Conservation (phyloP, 2,888 invertebrate genomes). For the Carabus problematicus region DNA sequence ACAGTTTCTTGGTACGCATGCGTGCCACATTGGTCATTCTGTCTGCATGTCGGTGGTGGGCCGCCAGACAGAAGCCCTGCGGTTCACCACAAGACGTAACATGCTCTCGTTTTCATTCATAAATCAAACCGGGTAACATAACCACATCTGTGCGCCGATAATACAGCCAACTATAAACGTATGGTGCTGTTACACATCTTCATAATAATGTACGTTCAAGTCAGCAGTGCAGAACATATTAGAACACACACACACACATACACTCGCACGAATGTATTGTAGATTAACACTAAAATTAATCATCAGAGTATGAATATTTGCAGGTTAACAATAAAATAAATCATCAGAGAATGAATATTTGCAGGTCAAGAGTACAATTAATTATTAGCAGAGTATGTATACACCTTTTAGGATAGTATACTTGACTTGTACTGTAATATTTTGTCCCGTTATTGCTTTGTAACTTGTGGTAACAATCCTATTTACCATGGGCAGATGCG, state of each 20-base stretch:
- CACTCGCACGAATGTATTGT: neutral
- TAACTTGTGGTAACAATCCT: too few relatives aligned
- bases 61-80: conserved; percentile 18
- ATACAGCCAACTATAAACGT: neutral
- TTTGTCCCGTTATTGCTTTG: too few relatives aligned
- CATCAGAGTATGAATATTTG: too few relatives aligned
- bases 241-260: neutral
- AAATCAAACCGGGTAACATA: conserved; percentile 23
- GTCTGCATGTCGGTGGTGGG: conserved; percentile 9
- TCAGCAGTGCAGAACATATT: neutral
- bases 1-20: neutral
- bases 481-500: too few relatives aligned
- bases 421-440: too few relatives aligned
- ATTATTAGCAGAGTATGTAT: too few relatives aligned
- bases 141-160: neutral
- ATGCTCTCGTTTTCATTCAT: conserved; percentile 33
- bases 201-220: neutral
- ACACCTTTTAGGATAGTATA: too few relatives aligned
- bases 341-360: neutral
- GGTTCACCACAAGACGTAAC: conserved; percentile 22
- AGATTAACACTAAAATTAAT: conserved; percentile 10
- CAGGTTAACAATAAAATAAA: too few relatives aligned
- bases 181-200: neutral
- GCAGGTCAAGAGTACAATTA: too few relatives aligned
- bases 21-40: conserved; percentile 14